Evolutionary conservation across 2,113 vertebrate species (phyloP).

Genomic region (Heterocephalus glaber): DNA sequence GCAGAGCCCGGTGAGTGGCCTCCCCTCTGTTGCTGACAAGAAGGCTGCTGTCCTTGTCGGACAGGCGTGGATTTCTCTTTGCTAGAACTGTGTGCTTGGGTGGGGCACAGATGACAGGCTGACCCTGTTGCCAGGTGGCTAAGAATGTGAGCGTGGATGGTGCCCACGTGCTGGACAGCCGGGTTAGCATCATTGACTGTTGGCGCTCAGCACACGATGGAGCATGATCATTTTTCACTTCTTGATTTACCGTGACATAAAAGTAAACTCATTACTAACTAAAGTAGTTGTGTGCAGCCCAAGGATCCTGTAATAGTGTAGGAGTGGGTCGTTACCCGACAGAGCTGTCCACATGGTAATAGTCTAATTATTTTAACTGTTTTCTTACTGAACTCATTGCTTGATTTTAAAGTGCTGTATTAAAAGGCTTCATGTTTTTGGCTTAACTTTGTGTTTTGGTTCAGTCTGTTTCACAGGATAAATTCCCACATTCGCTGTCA

Average conservation of each 20-base stretch:
- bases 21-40: neutral
- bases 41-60: neutral
- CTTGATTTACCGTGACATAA: neutral
- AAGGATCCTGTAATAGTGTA: neutral
- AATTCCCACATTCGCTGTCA: neutral
- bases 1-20: slow-evolving; percentile 87
- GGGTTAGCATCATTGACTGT: neutral
- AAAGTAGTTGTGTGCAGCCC: neutral
- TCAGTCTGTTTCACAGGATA: slow-evolving; percentile 30
- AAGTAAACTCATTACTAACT: slow-evolving; percentile 2
- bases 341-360: neutral
- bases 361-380: slow-evolving; percentile 39
- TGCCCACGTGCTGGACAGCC: neutral
- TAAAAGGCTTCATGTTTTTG: slow-evolving; percentile 34
- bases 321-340: neutral
- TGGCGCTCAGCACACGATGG: neutral
- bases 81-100: neutral
- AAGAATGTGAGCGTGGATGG: neutral
- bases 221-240: neutral
- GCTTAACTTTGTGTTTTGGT: neutral
- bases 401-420: slow-evolving; percentile 31
- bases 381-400: slow-evolving; percentile 28
- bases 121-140: neutral
- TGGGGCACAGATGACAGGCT: no score
- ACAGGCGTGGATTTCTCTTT: neutral